Base-by-base conservation (phyloP, 2,888 invertebrate species). In the Yponomeuta malinellus region DNA sequence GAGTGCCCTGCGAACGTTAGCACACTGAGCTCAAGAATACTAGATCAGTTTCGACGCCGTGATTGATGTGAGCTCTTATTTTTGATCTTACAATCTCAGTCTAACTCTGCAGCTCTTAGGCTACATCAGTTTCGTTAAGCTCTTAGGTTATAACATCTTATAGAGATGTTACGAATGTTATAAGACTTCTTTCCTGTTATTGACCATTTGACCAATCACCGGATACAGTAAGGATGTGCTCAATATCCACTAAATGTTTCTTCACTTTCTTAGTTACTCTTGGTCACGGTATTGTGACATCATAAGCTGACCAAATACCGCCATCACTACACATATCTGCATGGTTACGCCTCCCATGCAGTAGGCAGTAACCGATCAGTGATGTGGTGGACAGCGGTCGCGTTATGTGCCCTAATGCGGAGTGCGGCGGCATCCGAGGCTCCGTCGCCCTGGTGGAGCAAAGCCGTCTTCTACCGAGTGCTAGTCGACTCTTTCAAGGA, bases 401-500 rank as follows among this genome's bases (percentile, higher is more conserved):
- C 48, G 52, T 31, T 48, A 29, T 48, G 52, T 73, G 64, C 67
- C 71, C 75, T 12, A 59, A 78, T 67, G 71, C 72, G 43, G 52
- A 59, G 72, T 74, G 68, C 70, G n/a, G 70, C 65, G n/a, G 65
- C 48, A 3, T 48, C n/a, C 59, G n/a, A 23, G 15, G 43, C 64
- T 68, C 29, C 59, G 37, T 59, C 43, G 0, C 81, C 79, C 2
- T 98, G 98, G 98, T 98, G 96, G 96, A 93, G 95, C 79, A 95
- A 93, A 63, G 94, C 95, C 0, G 93, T 96, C 29, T 94, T 97
- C 77, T 98, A 98, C 85, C 96, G 97, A 83, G 93, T 97, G 52
- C 94, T 96, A 79, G 96, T 97, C 0, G 94, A 96, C 75, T 96
- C 97, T 0, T 98, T 97, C 87, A 95, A 94, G 80, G 98, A 98